Percentiles rank a stretch among this genome's conserved stretches.
These are phyloP conservation scores for Cepaea hortensis DNA, from an alignment of 2,888 invertebrate genomes.

Conservation along the genomic window DNA sequence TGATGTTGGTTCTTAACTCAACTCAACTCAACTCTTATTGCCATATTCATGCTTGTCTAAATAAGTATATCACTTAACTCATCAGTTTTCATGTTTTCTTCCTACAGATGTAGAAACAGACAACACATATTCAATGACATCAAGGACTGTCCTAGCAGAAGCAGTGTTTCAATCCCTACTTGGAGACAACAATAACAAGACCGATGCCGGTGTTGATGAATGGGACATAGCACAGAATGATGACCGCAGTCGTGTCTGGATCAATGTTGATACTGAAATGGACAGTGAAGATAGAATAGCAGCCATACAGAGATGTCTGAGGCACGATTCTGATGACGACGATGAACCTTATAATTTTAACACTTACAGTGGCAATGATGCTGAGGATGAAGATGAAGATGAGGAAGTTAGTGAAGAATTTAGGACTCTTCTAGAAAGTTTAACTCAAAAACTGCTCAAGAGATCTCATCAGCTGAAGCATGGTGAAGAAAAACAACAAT, in stretches of 20 bases:
- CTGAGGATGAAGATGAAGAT: constrained; percentile 39
- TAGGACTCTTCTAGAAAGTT: constrained; percentile 44
- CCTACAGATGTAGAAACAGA: not conserved
- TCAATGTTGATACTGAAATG: not conserved
- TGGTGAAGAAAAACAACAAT: not conserved
- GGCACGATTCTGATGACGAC: constrained; percentile 29
- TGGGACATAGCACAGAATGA: not conserved
- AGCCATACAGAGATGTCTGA: constrained; percentile 38
- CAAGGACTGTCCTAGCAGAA: constrained; percentile 18
- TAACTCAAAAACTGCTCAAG: constrained; percentile 38
- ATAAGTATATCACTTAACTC: not conserved
- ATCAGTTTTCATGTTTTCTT: not conserved
- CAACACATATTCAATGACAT: not conserved
- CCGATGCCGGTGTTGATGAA: not conserved
- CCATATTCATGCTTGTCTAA: not conserved
- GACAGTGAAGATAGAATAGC: constrained; percentile 36
- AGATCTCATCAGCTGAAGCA: constrained; percentile 25
- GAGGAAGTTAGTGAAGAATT: constrained; percentile 43
- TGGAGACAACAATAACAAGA: not conserved
- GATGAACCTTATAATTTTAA: constrained; percentile 18
- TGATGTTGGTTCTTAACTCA: too few relatives aligned
- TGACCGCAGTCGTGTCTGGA: not conserved
- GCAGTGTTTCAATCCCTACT: constrained; percentile 19
- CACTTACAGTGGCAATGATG: constrained; percentile 18
- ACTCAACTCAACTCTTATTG: too few relatives aligned